Evolutionary conservation across 2,888 invertebrate species (phyloP), one percentile per base, ranked within the genome.

Genomic region (Zygothrica quintamaculata): DNA sequence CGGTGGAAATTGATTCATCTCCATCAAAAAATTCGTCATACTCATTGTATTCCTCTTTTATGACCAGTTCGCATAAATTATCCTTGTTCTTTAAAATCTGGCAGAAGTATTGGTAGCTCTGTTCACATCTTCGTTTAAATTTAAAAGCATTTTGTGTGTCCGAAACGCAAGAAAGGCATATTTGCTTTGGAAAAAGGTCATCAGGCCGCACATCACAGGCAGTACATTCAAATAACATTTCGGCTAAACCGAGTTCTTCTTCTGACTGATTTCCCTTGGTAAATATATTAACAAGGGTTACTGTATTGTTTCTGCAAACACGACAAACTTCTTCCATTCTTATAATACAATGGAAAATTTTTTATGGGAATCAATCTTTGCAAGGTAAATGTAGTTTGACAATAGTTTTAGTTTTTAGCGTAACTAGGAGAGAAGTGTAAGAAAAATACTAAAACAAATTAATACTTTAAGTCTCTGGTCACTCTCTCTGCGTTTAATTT

Each of bases 141-240:
- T 36, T 42, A 13, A 56, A 72, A 3, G 71, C 64, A n/a, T 40
- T 64, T 25, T 58, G 71, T 0, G 75, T 65, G 18, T 55, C 29
- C 0, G 34, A 15, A 6, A 75, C 57, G 6, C 75, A 72, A 1
- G 15, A 26, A 5, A 37, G 6, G 31, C 71, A 72, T 5, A 75
- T 72, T 37, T 57, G 40, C 12, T 74, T 56, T 3, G 71, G 39
- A n/a, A 78, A 25, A 13, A 15, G 13, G 34, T 71, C 72, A 2
- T 47, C 46, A 9, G 18, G 37, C n/a, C 64, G 15, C 12, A 73
- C 42, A 13, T 51, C 9, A 9, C 56, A 72, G 8, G 60, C 57
- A n/a, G 48, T 67, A 7, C 51, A 55, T 13, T 74, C 75, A 33
- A 51, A 74, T 0, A 71, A 46, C 75, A 71, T 71, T 5, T 71